Evolutionary conservation across 2,797 vertebrate genomes (phyloP).

Genomic region (Emys orbicularis): DNA sequence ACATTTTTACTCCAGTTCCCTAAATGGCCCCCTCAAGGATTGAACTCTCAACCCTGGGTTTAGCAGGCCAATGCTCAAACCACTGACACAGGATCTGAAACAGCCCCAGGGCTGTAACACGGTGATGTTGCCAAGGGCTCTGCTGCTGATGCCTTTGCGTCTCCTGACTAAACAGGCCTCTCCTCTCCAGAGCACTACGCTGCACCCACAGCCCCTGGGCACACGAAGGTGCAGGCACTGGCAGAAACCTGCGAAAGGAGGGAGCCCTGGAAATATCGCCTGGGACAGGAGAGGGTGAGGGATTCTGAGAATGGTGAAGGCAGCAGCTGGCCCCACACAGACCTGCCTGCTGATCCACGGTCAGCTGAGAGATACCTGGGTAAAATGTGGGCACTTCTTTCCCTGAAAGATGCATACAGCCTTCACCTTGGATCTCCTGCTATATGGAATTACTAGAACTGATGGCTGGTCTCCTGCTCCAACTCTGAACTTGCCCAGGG

Average conservation of each 20-base stretch:
- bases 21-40: no score
- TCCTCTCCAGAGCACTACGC: background rate
- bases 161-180: background rate
- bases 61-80: no score
- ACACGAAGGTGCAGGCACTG: background rate
- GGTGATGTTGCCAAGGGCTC: background rate
- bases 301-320: background rate
- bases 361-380: background rate
- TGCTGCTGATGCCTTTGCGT: background rate
- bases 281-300: background rate
- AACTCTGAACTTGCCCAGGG: background rate
- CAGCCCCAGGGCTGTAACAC: background rate
- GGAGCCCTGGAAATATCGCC: background rate
- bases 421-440: background rate
- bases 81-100: background rate
- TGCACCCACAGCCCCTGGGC: background rate
- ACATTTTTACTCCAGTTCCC: no score
- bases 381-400: background rate
- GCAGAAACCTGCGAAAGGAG: accelerated
- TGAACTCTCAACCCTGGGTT: no score
- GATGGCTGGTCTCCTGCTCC: background rate
- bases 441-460: accelerated
- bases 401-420: background rate
- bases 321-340: background rate
- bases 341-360: accelerated